Conservation (phyloP, 2,888 invertebrate genomes). For the Capitulum mitella region DNA sequence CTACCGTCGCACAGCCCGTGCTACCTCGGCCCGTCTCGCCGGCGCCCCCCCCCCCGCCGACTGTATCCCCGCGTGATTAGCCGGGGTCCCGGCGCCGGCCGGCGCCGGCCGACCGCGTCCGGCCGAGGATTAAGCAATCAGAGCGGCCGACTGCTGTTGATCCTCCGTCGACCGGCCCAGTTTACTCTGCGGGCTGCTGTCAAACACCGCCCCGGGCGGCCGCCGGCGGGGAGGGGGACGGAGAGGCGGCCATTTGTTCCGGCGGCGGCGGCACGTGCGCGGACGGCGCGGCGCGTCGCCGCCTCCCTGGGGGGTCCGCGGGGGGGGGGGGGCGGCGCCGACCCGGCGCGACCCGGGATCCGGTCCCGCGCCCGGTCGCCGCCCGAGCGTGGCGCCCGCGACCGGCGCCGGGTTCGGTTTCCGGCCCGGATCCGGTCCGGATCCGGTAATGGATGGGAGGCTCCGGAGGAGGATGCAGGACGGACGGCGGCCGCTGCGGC, state of each 20-base stretch:
- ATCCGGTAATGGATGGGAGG: too few species aligned
- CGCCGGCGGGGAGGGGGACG: not conserved
- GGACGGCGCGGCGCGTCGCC: not conserved
- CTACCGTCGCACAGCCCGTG: too few species aligned
- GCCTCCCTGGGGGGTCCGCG: constrained; percentile 9
- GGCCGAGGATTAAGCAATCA: not conserved
- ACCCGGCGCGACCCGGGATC: constrained; percentile 7
- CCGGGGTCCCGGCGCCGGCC: too few species aligned
- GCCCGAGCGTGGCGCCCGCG: not conserved
- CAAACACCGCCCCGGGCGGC: not conserved
- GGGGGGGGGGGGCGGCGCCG: not conserved
- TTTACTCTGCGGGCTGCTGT: not conserved
- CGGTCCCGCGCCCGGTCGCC: not conserved
- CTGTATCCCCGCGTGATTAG: too few species aligned
- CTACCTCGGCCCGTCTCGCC: too few species aligned
- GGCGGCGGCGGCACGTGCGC: constrained; percentile 1
- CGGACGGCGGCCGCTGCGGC: not conserved
- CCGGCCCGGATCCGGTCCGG: not conserved
- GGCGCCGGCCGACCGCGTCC: not conserved
- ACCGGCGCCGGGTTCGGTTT: not conserved
- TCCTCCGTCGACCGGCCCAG: too few species aligned
- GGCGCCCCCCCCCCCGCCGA: too few species aligned
- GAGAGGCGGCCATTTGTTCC: not conserved
- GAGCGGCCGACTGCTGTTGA: not conserved
- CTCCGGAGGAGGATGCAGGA: too few species aligned